A percentile compares a stretch with the other conserved stretches of the same genome.
phyloP scores from a whole-genome alignment of 2,888 invertebrate species.

The Camptogramma bilineatum region DNA sequence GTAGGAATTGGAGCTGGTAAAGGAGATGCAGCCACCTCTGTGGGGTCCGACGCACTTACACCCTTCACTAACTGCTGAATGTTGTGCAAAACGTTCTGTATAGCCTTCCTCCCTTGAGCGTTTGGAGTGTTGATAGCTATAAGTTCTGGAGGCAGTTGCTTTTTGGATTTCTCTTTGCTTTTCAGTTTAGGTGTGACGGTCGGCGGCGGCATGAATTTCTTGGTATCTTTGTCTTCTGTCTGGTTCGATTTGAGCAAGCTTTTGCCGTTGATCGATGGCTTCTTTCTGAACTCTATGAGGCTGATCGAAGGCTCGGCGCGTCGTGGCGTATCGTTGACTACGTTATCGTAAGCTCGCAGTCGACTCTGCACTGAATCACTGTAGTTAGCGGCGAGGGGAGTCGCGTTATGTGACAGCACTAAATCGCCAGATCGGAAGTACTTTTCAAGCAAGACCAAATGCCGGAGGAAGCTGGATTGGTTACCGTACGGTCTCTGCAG shows the following conservation, averaged over 20 bases:
- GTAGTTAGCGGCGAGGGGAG: constrained; percentile 90
- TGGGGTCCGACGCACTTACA: constrained; percentile 76
- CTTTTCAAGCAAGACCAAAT: constrained; percentile 92
- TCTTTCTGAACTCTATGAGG: constrained; percentile 77
- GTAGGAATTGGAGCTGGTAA: constrained; percentile 44
- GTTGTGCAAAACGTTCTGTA: constrained; percentile 78
- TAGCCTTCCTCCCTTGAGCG: constrained; percentile 74
- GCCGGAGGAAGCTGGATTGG: constrained; percentile 93
- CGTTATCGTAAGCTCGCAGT: constrained; percentile 90
- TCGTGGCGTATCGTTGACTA: constrained; percentile 65
- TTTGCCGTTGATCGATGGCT: constrained; percentile 74
- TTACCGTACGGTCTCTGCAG: constrained; percentile 94
- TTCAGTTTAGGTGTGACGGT: constrained; percentile 60
- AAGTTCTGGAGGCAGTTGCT: constrained; percentile 83
- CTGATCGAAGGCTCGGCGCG: constrained; percentile 67
- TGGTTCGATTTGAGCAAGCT: constrained; percentile 77
- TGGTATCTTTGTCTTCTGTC: constrained; percentile 63
- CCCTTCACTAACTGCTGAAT: constrained; percentile 81
- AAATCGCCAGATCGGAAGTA: constrained; percentile 93
- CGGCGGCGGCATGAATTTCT: constrained; percentile 73
- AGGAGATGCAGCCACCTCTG: constrained; percentile 74
- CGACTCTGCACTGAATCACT: constrained; percentile 92
- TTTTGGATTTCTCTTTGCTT: constrained; percentile 65
- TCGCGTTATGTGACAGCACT: constrained; percentile 89
- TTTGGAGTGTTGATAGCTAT: constrained; percentile 85